Conservation (phyloP, 2,113 vertebrate species). For the Symphodus melops region DNA sequence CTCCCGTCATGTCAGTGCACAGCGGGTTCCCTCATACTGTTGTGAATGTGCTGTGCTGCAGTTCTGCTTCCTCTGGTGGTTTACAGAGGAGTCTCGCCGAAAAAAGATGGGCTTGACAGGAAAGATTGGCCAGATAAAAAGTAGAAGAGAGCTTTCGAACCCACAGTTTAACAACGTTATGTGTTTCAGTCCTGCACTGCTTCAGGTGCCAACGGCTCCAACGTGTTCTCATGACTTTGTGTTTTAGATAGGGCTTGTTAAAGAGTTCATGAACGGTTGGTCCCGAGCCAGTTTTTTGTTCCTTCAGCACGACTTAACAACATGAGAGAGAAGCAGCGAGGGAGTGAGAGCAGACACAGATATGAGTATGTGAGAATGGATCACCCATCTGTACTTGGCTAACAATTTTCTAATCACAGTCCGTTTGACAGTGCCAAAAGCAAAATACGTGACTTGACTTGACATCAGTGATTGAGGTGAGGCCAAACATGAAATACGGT, state of each 20-base stretch:
- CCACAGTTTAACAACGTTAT: conserved; percentile 13
- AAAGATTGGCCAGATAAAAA: conserved; percentile 29
- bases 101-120: neutral
- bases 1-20: conserved; percentile 17
- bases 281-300: neutral
- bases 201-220: neutral
- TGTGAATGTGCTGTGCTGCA: conserved; percentile 22
- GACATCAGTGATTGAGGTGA: conserved; percentile 52
- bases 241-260: conserved; percentile 15
- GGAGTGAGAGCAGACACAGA: conserved; percentile 22
- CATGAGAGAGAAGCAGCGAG: conserved; percentile 28
- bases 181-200: neutral
- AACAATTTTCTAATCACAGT: conserved; percentile 61
- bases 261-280: conserved; percentile 9
- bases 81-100: conserved; percentile 19
- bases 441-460: conserved; percentile 47
- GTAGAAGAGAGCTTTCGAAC: conserved; percentile 15
- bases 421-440: conserved; percentile 54
- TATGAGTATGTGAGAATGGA: conserved; percentile 49
- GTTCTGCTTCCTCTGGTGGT: conserved; percentile 38
- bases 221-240: conserved; percentile 25
- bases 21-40: conserved; percentile 23
- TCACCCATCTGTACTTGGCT: conserved; percentile 58
- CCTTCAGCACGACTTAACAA: conserved; percentile 27
- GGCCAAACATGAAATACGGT: conserved; percentile 47